A percentile compares a stretch with the other conserved stretches of the same genome.
Evolutionary conservation across 2,797 vertebrate species (phyloP).

Genomic region (Leuciscus waleckii): DNA sequence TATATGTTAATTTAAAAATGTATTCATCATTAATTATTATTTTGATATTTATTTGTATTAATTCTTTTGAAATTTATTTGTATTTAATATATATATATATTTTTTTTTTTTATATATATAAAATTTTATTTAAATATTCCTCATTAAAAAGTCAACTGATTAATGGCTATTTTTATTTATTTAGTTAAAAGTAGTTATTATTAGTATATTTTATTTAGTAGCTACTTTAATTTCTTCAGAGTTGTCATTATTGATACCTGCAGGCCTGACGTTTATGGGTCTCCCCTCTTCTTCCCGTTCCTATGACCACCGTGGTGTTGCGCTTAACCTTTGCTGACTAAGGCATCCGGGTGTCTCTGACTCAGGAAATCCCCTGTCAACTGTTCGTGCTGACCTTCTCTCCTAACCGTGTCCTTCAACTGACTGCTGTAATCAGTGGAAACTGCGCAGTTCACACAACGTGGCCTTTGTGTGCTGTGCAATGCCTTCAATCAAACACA

Average conservation of each 20-base stretch:
- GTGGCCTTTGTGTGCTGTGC: not conserved
- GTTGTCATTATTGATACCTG: not conserved
- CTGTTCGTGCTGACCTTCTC: slow-evolving; percentile 35
- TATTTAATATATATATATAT: too few species aligned
- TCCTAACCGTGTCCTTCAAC: not conserved
- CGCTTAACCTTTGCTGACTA: slow-evolving; percentile 25
- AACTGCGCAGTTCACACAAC: not conserved
- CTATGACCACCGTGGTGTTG: not conserved
- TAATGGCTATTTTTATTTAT: not conserved
- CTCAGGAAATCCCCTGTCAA: slow-evolving; percentile 29
- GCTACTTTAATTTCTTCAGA: not conserved
- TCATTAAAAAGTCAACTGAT: too few species aligned
- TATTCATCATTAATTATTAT: not conserved
- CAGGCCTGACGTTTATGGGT: not conserved
- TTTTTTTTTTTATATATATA: not conserved
- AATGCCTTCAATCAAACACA: slow-evolving; percentile 2
- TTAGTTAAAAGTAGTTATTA: too few species aligned
- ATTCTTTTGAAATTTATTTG: too few species aligned
- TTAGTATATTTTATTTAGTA: not conserved
- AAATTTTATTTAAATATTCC: not conserved
- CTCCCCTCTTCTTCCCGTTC: not conserved
- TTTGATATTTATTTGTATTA: too few species aligned
- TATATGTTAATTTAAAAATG: not conserved
- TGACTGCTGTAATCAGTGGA: slow-evolving; percentile 8
- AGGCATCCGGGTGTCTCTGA: slow-evolving; percentile 7